Base-by-base conservation (phyloP, 2,797 vertebrate species). In the Spinus pinus region DNA sequence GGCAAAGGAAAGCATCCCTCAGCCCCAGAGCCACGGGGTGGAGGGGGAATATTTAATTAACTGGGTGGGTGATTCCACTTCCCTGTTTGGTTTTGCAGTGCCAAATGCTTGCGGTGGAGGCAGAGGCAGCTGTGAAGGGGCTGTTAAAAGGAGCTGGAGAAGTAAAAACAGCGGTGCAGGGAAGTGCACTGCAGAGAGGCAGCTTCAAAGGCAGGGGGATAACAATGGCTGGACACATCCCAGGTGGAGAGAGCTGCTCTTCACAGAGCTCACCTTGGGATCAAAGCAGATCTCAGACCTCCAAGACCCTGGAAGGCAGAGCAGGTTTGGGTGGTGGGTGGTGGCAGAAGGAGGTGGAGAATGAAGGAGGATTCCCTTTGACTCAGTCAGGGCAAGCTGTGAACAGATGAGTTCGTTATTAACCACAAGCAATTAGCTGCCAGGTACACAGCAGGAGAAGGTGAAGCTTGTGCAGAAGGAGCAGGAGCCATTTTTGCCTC, bases 181-280 rank as follows among this genome's bases (percentile, higher is more conserved):
- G 80, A 91, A 81, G 35, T 10, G 46, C 54, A 21, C 8, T 73
- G 91, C 57, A 83, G 46, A 57, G 16, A 91, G 79, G 54, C 50
- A 88, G 50, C 90, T 96, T 95, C 95, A 95, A 94, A 95, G 80
- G 50, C n/a, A 50, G 3, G 6, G 66, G 66, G 80, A n/a, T 69
- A 90, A 89, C 84, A 91, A 53, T 10, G 72, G 81, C 89, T 94
- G 95, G 87, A 74, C 79, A 47, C 69, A 21, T 75, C 96, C 90
- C 94, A 95, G 77, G 50, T 70, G 58, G 31, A 72, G 70, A 0
- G 1, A 78, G 72, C 6, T 83, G 7, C 41, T 83, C 72, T 79
- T 94, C 28, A 5, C 54, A 69, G 58, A 86, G 57, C 61, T 74
- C 62, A 83, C 49, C 61, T 44, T n/a, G 65, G 72, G 75, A 93